These are phyloP conservation scores for Sclerurus mexicanus DNA, from an alignment of 2,113 vertebrate species.

Conservation along the genomic window DNA sequence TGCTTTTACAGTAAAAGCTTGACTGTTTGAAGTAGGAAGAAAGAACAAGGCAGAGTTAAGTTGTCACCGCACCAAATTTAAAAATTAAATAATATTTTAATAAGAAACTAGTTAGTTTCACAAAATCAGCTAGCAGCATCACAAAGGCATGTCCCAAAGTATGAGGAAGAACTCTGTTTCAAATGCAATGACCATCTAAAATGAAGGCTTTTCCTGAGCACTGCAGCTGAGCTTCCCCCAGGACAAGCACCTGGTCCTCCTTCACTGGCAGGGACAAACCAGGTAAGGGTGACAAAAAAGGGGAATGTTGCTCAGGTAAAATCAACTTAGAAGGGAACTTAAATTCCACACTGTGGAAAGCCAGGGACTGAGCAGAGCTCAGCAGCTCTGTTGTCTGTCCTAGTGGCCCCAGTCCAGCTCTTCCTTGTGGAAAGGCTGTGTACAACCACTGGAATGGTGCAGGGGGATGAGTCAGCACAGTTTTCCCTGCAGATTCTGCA, in stretches of 20 bases:
- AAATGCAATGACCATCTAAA: not conserved
- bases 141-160: not conserved
- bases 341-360: conserved; percentile 11
- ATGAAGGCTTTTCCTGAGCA: not conserved
- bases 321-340: not conserved
- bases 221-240: not conserved
- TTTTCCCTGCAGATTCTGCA: not conserved
- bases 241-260: not conserved
- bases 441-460: not conserved
- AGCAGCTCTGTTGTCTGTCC: not conserved
- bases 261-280: not conserved
- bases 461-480: not conserved
- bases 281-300: not conserved
- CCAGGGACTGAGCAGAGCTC: not conserved
- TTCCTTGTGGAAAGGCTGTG: not conserved
- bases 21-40: not conserved
- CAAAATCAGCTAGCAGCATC: conserved; percentile 24
- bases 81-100: conserved; percentile 59
- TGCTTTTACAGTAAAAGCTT: not conserved
- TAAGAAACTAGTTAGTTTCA: not conserved
- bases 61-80: not conserved
- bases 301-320: not conserved
- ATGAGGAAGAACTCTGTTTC: not conserved
- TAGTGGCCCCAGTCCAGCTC: not conserved
- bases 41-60: not conserved